A percentile compares a stretch with the other conserved stretches of the same genome.
Evolutionary conservation across 2,888 invertebrate species (phyloP).

Genomic region (Matsumyia berberina): DNA sequence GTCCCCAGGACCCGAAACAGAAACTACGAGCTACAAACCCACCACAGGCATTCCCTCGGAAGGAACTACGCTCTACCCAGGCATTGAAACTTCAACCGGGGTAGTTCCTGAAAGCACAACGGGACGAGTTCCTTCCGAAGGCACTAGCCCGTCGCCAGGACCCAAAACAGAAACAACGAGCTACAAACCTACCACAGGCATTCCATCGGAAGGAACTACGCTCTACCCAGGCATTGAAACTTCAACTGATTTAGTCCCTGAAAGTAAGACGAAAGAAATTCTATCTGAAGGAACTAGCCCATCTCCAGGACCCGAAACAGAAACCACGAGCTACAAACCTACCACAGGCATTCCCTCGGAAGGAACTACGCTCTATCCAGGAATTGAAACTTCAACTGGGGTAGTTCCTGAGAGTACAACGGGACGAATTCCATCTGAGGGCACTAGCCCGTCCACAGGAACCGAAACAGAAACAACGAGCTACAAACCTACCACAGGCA

Average conservation of each 20-base stretch:
- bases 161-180: neutral
- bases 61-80: neutral
- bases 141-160: too few relatives aligned
- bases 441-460: neutral
- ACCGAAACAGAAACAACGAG: neutral
- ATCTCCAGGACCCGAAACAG: neutral
- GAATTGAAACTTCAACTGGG: neutral
- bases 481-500: neutral
- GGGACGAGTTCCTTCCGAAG: too few relatives aligned
- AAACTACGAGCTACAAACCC: neutral
- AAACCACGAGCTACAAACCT: too few relatives aligned
- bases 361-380: conserved; percentile 11
- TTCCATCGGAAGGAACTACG: neutral
- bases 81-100: too few relatives aligned
- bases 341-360: neutral
- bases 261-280: too few relatives aligned
- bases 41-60: neutral
- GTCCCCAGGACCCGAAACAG: neutral
- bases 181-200: neutral
- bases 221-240: too few relatives aligned
- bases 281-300: too few relatives aligned
- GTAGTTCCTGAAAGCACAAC: too few relatives aligned
- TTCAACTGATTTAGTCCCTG: too few relatives aligned
- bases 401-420: neutral
- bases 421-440: neutral